phyloP scores from a whole-genome alignment of 2,113 vertebrate species.

The Laterallus jamaicensis region DNA sequence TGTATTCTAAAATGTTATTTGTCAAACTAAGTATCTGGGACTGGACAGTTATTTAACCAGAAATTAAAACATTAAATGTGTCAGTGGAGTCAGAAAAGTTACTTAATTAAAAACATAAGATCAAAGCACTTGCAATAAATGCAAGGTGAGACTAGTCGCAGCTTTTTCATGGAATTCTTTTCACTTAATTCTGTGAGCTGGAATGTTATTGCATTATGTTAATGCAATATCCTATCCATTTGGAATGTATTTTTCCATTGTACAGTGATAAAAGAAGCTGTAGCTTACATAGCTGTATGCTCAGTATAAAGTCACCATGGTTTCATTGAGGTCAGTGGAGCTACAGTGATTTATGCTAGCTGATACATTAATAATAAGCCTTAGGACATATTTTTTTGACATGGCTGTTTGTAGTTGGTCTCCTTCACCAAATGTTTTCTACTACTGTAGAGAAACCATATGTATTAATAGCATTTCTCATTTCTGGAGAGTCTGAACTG shows the following conservation, averaged over 20 bases:
- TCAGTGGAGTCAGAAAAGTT: not conserved
- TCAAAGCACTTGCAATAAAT: not conserved
- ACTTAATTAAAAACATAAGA: not conserved
- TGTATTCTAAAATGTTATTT: not conserved
- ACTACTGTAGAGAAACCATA: not conserved
- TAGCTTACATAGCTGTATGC: not conserved
- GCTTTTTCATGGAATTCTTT: not conserved
- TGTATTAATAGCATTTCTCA: not conserved
- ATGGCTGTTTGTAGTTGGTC: constrained; percentile 18
- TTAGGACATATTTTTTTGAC: constrained; percentile 47
- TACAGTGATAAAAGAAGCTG: not conserved
- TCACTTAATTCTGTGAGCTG: not conserved
- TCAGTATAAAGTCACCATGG: not conserved
- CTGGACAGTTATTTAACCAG: not conserved
- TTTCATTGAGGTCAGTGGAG: constrained; percentile 43
- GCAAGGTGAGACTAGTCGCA: not conserved
- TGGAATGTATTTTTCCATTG: not conserved
- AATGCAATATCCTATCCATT: not conserved
- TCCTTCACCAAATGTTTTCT: constrained; percentile 34
- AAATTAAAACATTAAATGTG: not conserved
- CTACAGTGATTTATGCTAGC: constrained; percentile 32
- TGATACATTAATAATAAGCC: constrained; percentile 56
- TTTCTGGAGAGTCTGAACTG: not conserved
- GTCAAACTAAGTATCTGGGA: not conserved
- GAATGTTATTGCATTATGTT: not conserved